Conservation (phyloP, 2,113 vertebrate species). For the Pachypanchax playfairii region DNA sequence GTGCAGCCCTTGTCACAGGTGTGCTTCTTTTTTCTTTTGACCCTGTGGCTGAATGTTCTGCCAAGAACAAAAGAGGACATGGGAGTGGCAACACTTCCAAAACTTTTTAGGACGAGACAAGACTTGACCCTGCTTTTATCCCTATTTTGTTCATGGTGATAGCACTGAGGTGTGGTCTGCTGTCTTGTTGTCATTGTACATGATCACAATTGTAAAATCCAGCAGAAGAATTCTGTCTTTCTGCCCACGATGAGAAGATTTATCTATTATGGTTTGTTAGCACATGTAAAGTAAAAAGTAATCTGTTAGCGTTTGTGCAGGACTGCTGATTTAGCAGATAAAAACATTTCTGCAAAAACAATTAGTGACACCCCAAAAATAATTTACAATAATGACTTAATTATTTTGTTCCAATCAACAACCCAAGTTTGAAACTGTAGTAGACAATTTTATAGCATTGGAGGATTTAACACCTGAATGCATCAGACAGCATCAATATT, state of each 20-base stretch:
- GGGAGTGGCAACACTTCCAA: slow-evolving; percentile 37
- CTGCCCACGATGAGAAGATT: neutral
- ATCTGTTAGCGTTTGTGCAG: neutral
- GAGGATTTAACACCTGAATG: neutral
- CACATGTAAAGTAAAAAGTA: too few relatives aligned
- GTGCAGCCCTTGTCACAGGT: slow-evolving; percentile 31
- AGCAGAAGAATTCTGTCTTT: neutral
- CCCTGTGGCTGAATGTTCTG: slow-evolving; percentile 21
- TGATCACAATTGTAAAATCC: slow-evolving; percentile 1
- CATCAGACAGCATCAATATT: slow-evolving; percentile 4
- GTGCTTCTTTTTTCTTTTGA: slow-evolving; percentile 29
- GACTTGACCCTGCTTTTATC: slow-evolving; percentile 34
- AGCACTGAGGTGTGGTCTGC: slow-evolving; percentile 19
- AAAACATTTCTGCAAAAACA: neutral
- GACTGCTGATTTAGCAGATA: neutral
- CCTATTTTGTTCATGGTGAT: slow-evolving; percentile 16
- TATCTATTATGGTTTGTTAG: too few relatives aligned
- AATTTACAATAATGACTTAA: too few relatives aligned
- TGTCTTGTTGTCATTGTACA: neutral
- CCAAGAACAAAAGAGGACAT: slow-evolving; percentile 34
- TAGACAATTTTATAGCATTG: neutral
- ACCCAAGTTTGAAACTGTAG: slow-evolving; percentile 2
- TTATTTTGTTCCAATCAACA: neutral
- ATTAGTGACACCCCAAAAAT: too few relatives aligned
- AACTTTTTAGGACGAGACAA: slow-evolving; percentile 31